A percentile compares a stretch with the other conserved stretches of the same genome.
Conservation (phyloP, 2,888 invertebrate genomes). For the Cantharis nigra region DNA sequence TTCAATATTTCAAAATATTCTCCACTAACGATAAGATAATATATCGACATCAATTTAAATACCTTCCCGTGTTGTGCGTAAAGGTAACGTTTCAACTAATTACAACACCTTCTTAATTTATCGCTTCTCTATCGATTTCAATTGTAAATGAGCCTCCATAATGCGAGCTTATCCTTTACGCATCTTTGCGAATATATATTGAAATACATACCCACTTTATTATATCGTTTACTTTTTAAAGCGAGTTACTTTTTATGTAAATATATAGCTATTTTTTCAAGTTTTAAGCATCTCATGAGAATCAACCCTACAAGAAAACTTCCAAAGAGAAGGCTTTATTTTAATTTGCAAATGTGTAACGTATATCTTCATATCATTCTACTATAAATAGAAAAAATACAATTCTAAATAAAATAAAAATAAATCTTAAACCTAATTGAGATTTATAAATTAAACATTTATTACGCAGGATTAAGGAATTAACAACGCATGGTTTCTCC, state of each 20-base stretch:
- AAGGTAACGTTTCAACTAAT: neutral
- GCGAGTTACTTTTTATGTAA: constrained; percentile 1
- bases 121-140: neutral
- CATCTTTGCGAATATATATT: neutral
- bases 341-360: neutral
- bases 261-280: constrained; percentile 1
- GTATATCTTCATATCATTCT: neutral
- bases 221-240: constrained; percentile 1
- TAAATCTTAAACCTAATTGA: neutral
- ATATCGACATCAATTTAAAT: neutral
- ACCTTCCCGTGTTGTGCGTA: neutral
- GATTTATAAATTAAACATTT: neutral
- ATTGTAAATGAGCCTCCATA: neutral
- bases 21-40: neutral
- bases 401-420: neutral
- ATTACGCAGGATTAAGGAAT: neutral
- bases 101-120: constrained; percentile 1
- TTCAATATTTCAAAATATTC: neutral
- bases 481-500: neutral
- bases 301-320: neutral
- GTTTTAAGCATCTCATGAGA: neutral
- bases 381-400: neutral
- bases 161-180: neutral
- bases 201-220: neutral
- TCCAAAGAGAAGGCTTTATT: neutral